Percentiles rank a stretch among this genome's conserved stretches.
Evolutionary conservation across 2,888 invertebrate genomes (phyloP).

Genomic region (Ectobius pallidus): DNA sequence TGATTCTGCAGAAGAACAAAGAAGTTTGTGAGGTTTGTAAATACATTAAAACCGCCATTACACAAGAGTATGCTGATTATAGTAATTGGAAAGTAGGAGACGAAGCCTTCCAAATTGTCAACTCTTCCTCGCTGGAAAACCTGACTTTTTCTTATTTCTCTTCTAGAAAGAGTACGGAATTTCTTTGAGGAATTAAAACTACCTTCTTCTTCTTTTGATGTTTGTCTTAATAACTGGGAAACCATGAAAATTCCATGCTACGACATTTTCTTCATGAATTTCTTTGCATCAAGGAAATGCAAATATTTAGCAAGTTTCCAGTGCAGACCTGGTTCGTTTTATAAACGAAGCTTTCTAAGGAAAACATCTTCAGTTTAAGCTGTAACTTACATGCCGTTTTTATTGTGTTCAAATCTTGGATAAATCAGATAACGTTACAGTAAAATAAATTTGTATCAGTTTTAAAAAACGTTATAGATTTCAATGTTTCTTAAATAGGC

Average conservation of each 20-base stretch:
- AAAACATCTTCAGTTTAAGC: too few relatives aligned
- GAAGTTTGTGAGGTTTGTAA: conserved; percentile 36
- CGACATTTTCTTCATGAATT: neutral
- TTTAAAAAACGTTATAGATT: too few relatives aligned
- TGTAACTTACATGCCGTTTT: too few relatives aligned
- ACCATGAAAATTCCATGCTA: neutral
- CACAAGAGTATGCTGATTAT: neutral
- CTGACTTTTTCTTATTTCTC: too few relatives aligned
- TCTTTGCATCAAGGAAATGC: neutral
- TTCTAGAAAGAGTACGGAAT: neutral
- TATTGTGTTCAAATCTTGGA: too few relatives aligned
- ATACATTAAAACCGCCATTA: conserved; percentile 37
- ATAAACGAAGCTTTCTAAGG: neutral
- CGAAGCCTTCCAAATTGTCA: conserved; percentile 22
- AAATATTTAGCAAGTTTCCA: conserved; percentile 12
- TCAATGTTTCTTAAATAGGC: too few relatives aligned
- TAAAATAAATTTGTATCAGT: too few relatives aligned
- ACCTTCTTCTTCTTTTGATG: neutral
- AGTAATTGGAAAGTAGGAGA: conserved; percentile 13
- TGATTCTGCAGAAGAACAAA: conserved; percentile 27
- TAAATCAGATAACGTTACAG: too few relatives aligned
- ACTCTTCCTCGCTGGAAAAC: neutral
- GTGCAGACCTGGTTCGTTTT: neutral
- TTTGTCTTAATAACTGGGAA: neutral
- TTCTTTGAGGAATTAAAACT: neutral